Base-by-base conservation (phyloP, 2,113 vertebrate species). In the Cheilinus undulatus region DNA sequence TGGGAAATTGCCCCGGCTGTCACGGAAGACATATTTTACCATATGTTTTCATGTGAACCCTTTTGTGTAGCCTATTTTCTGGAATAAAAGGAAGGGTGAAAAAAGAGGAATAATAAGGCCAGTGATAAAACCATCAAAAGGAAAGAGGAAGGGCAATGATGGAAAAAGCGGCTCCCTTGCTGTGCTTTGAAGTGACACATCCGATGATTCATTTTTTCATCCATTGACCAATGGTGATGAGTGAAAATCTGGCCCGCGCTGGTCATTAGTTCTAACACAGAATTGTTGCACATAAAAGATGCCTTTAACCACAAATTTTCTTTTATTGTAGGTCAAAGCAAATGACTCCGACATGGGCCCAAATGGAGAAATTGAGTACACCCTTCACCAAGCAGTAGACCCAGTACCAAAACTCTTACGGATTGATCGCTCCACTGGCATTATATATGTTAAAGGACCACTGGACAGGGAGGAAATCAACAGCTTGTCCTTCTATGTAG, bases 321-420 rank as follows among this genome's bases (percentile, higher is more conserved):
- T 86, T 76, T 63, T 43, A 54, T 90, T 74, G 0, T 73, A 99
- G 97, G 98, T 99, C 60, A 97, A 96, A 91, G 98, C 98, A 78
- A 97, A 97, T 0, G 98, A 99, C 85, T 98, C 96, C 0, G 98
- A 99, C 86, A 95, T 98, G 90, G 97, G 98, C 0, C 94, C 95
- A 64, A 99, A 99, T 0, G 96, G 97, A 0, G 97, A 98, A 84
- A 99, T 99, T 0, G 98, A 99, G 79, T 99, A 99, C 84, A 96
- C 95, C 5, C 95, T 99, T 90, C 96, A 99, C 82, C 97, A 98
- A 85, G 95, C 96, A 0, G 93, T 96, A 0, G 97, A 99, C 70
- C 93, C 95, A 36, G 97, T 98, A 57, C 95, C 95, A 13, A 95
- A 94, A 64, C 93, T 99, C 15, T 93, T 99, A 70, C 93, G 95